Evolutionary conservation across 2,113 vertebrate genomes (phyloP).

Genomic region (Ammodytes dubius): DNA sequence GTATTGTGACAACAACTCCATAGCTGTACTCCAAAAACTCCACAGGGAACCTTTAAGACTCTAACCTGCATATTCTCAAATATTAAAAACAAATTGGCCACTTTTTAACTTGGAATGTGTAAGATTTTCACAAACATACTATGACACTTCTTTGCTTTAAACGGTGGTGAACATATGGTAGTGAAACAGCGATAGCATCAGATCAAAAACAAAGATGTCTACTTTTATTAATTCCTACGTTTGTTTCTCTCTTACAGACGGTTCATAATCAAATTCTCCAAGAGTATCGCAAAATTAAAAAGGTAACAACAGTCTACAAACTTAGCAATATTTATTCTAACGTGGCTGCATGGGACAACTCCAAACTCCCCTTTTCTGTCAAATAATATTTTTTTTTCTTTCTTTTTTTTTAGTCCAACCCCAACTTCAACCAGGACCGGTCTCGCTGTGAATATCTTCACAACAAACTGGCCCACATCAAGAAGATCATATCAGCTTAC

Average conservation of each 20-base stretch:
- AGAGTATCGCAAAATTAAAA: constrained; percentile 94
- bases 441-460: constrained; percentile 94
- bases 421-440: constrained; percentile 93
- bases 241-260: constrained; percentile 79
- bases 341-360: neutral
- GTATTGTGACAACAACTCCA: no score
- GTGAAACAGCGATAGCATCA: no score
- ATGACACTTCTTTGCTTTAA: no score
- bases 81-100: no score
- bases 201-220: neutral
- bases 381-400: neutral
- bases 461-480: constrained; percentile 96
- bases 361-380: neutral
- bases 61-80: no score
- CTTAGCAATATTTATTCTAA: neutral
- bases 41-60: no score
- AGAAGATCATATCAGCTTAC: constrained; percentile 93
- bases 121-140: no score
- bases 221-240: neutral
- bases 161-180: no score
- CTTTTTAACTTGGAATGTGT: no score
- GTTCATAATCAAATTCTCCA: constrained; percentile 93
- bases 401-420: constrained; percentile 86
- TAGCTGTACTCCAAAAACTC: no score
- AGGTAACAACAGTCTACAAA: constrained; percentile 79